Conservation (phyloP, 2,113 vertebrate species). For the Datnioides undecimradiatus region DNA sequence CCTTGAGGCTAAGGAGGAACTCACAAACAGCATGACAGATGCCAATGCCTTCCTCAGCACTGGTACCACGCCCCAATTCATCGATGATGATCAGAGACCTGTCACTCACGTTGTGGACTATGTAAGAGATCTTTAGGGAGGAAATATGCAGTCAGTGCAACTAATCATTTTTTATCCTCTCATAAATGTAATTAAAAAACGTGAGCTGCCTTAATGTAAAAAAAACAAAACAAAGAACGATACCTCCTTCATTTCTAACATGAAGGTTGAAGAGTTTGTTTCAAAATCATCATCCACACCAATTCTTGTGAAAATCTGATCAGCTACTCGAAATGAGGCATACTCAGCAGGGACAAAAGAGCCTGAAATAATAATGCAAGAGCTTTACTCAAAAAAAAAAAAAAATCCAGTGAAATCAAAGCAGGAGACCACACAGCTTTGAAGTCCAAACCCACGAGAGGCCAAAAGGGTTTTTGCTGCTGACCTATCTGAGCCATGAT, state of each 20-base stretch:
- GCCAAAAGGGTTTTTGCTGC: slow-evolving; percentile 27
- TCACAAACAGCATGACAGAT: slow-evolving; percentile 95
- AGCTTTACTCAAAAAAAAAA: not conserved
- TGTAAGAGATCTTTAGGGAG: slow-evolving; percentile 91
- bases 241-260: slow-evolving; percentile 98
- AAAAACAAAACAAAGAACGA: too few species aligned
- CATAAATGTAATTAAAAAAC: not conserved
- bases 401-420: not conserved
- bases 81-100: slow-evolving; percentile 96
- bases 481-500: slow-evolving; percentile 98
- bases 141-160: slow-evolving; percentile 24
- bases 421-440: not conserved
- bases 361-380: slow-evolving; percentile 80
- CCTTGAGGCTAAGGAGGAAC: slow-evolving; percentile 93
- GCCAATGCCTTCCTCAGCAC: slow-evolving; percentile 95
- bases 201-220: not conserved
- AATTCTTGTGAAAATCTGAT: slow-evolving; percentile 98
- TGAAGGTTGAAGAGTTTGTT: slow-evolving; percentile 97
- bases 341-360: slow-evolving; percentile 96
- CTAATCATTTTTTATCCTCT: not conserved
- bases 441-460: not conserved
- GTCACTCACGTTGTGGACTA: slow-evolving; percentile 93
- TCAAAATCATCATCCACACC: slow-evolving; percentile 98
- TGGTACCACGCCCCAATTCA: slow-evolving; percentile 96
- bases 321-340: slow-evolving; percentile 91